These are phyloP conservation scores for Cephalopholis sonnerati DNA, from an alignment of 2,113 vertebrate genomes.

Conservation along the genomic window DNA sequence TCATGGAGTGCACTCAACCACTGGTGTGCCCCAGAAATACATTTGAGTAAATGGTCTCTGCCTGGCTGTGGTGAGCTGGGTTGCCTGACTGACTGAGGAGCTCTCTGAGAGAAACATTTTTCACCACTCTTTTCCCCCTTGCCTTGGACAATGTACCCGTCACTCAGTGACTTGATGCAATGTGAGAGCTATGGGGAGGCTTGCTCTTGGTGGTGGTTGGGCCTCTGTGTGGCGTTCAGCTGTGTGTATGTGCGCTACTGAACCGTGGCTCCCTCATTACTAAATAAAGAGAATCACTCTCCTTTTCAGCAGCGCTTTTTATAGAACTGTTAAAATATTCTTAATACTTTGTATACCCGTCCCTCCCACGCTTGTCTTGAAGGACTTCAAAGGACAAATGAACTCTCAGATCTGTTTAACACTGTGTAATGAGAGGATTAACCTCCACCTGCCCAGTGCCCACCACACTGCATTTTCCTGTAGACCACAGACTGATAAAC, in stretches of 20 bases:
- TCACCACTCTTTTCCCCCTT: slow-evolving; percentile 78
- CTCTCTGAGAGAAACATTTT: slow-evolving; percentile 72
- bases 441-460: too few relatives aligned
- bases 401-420: slow-evolving; percentile 4
- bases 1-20: slow-evolving; percentile 56
- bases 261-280: slow-evolving; percentile 75
- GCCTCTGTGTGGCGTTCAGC: slow-evolving; percentile 51
- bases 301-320: slow-evolving; percentile 69
- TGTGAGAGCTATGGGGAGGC: slow-evolving; percentile 73
- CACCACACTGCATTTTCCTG: background rate
- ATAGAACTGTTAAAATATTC: slow-evolving; percentile 65
- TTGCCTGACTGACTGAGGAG: slow-evolving; percentile 25
- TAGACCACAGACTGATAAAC: background rate
- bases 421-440: background rate
- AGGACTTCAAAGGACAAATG: slow-evolving; percentile 30
- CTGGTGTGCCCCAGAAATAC: slow-evolving; percentile 53
- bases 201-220: slow-evolving; percentile 42
- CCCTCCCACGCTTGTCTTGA: slow-evolving; percentile 12
- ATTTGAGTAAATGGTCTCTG: slow-evolving; percentile 41
- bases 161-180: slow-evolving; percentile 80
- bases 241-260: slow-evolving; percentile 66
- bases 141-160: slow-evolving; percentile 77
- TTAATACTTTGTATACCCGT: slow-evolving; percentile 47
- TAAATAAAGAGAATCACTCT: slow-evolving; percentile 73
- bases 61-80: slow-evolving; percentile 48